Percentiles rank a stretch among this genome's conserved stretches.
phyloP scores from a whole-genome alignment of 1,140 invertebrate genomes.

The Ditylenchus dipsaci region DNA sequence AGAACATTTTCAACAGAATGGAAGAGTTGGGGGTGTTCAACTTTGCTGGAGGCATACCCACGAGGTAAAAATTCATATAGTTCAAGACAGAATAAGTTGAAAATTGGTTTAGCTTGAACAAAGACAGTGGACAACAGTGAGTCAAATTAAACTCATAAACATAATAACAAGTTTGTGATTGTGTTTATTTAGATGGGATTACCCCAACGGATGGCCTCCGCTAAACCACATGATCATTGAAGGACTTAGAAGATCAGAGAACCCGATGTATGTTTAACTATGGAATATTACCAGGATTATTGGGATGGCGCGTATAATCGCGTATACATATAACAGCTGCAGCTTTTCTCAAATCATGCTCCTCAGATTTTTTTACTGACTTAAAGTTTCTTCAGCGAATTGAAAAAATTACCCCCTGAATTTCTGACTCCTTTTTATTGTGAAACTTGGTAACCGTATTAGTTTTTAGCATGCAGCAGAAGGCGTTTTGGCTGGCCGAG shows the following conservation, averaged over 20 bases:
- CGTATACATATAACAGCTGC: no score
- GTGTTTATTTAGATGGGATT: constrained; percentile 73
- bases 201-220: constrained; percentile 86
- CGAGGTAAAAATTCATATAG: constrained; percentile 15
- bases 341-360: no score
- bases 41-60: constrained; percentile 68
- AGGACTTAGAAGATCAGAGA: constrained; percentile 64
- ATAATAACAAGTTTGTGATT: not conserved
- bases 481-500: constrained; percentile 70
- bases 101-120: not conserved
- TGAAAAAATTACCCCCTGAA: no score
- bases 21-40: constrained; percentile 65
- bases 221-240: constrained; percentile 75
- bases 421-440: no score
- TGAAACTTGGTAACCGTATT: no score
- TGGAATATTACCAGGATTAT: no score
- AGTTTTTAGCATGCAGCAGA: constrained; percentile 65
- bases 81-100: not conserved
- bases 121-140: not conserved
- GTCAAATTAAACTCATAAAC: no score
- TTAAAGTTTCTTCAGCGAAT: no score
- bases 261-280: constrained; percentile 21
- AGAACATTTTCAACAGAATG: constrained; percentile 65
- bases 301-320: no score
- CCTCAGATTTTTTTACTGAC: no score